Percentiles rank a stretch among this genome's conserved stretches.
Conservation (phyloP, 2,888 invertebrate species). For the Napeogenes sylphis region DNA sequence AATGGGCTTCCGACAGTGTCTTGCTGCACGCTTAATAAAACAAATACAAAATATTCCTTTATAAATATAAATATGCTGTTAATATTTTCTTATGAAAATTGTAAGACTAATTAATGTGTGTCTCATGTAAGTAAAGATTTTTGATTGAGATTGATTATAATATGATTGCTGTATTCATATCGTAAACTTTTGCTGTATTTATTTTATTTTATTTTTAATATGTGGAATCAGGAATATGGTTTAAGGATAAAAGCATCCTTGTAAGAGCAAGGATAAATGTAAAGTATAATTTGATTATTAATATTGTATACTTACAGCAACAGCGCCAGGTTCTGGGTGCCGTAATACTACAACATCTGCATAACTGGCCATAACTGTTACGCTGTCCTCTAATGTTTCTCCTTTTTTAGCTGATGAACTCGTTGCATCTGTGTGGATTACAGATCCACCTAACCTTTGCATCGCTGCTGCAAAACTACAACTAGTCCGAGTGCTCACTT, state of each 20-base stretch:
- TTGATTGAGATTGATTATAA: no score
- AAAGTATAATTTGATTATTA: no score
- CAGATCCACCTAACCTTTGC: slow-evolving; percentile 95
- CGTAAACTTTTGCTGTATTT: no score
- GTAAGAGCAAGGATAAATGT: no score
- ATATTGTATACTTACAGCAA: slow-evolving; percentile 79
- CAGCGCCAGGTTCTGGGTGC: slow-evolving; percentile 95
- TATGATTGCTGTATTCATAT: no score
- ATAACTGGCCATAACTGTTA: slow-evolving; percentile 93
- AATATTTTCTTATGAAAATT: no score
- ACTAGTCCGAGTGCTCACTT: slow-evolving; percentile 97
- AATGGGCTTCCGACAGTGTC: slow-evolving; percentile 91
- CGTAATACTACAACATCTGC: slow-evolving; percentile 95
- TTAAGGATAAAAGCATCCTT: no score
- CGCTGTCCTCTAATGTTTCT: slow-evolving; percentile 93
- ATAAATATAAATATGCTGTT: background rate
- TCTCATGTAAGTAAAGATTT: no score
- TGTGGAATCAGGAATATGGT: no score
- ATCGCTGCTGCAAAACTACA: slow-evolving; percentile 98
- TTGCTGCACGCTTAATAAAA: slow-evolving; percentile 84
- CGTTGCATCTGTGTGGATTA: slow-evolving; percentile 92
- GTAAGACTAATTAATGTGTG: no score
- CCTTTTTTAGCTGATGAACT: slow-evolving; percentile 98
- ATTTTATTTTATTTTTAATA: no score
- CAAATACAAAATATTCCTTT: slow-evolving; percentile 1